Percentiles rank a stretch among this genome's conserved stretches.
phyloP scores from a whole-genome alignment of 2,888 invertebrate species.

The Hyposoter didymator region DNA sequence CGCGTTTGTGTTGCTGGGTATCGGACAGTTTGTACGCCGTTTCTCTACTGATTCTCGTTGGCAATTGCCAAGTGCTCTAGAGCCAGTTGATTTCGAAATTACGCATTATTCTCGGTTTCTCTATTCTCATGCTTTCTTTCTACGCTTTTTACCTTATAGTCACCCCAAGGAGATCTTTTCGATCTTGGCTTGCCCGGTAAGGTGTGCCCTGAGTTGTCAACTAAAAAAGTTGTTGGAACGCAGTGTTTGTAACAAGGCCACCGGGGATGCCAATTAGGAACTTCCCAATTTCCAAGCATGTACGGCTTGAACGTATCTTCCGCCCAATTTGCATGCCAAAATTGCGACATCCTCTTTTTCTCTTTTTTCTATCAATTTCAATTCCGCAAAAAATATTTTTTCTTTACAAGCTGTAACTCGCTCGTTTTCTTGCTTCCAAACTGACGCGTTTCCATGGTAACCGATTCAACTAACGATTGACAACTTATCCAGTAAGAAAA shows the following conservation, averaged over 20 bases:
- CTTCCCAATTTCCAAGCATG: slow-evolving; percentile 77
- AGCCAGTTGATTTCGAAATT: not conserved
- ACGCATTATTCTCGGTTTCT: not conserved
- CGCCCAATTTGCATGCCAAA: slow-evolving; percentile 77
- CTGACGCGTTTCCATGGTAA: slow-evolving; percentile 61
- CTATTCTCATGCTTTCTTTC: not conserved
- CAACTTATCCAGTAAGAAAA: not conserved
- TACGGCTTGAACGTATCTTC: slow-evolving; percentile 74
- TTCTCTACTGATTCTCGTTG: slow-evolving; percentile 73
- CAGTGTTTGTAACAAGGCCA: slow-evolving; percentile 75
- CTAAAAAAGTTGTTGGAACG: slow-evolving; percentile 72
- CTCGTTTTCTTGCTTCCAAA: slow-evolving; percentile 41
- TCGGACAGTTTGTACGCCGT: slow-evolving; percentile 73
- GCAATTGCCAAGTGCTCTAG: slow-evolving; percentile 76
- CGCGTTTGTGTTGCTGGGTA: slow-evolving; percentile 69
- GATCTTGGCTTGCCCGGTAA: slow-evolving; percentile 69
- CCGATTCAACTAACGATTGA: slow-evolving; percentile 1
- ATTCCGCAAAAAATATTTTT: not conserved
- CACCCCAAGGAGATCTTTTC: slow-evolving; percentile 71
- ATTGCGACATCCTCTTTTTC: slow-evolving; percentile 75
- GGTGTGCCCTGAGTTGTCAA: slow-evolving; percentile 74
- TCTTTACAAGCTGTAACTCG: slow-evolving; percentile 30
- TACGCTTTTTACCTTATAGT: slow-evolving; percentile 73
- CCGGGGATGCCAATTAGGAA: slow-evolving; percentile 77
- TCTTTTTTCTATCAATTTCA: slow-evolving; percentile 2